Conservation (phyloP, 1,140 invertebrate species). For the Cotesia typhae region DNA sequence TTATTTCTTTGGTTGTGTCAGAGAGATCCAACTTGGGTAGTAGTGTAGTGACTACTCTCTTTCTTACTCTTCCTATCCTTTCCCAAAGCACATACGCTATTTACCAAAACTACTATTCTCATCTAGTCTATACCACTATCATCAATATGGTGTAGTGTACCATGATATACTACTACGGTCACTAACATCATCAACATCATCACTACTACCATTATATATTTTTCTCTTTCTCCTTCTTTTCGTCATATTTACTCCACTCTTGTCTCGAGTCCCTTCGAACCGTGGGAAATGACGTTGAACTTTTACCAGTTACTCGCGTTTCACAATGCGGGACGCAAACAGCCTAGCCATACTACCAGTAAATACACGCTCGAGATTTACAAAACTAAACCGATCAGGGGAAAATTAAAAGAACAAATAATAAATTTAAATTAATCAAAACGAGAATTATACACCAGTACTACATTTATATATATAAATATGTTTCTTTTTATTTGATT, state of each 20-base stretch:
- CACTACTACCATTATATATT: constrained; percentile 8
- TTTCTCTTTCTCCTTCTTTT: constrained; percentile 20
- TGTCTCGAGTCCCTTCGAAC: constrained; percentile 34
- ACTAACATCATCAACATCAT: constrained; percentile 2
- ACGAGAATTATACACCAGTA: neutral
- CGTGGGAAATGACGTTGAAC: constrained; percentile 61
- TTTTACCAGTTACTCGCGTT: constrained; percentile 51
- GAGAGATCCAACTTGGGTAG: constrained; percentile 2
- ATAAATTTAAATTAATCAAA: neutral
- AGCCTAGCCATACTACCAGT: neutral
- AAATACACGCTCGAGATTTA: constrained; percentile 25
- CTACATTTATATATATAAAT: constrained; percentile 15
- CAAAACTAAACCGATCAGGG: neutral
- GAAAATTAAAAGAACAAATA: neutral
- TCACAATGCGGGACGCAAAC: constrained; percentile 36
- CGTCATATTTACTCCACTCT: constrained; percentile 19
- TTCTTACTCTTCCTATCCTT: constrained; percentile 17
- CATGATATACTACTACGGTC: neutral
- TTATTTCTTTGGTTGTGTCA: constrained; percentile 3
- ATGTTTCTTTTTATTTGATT: constrained; percentile 14
- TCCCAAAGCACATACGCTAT: constrained; percentile 28
- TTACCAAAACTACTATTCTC: neutral
- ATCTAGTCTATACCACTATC: neutral
- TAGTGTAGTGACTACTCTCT: neutral
- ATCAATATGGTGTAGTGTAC: constrained; percentile 31